Conservation (phyloP, 2,113 vertebrate genomes). For the Etheostoma cragini region DNA sequence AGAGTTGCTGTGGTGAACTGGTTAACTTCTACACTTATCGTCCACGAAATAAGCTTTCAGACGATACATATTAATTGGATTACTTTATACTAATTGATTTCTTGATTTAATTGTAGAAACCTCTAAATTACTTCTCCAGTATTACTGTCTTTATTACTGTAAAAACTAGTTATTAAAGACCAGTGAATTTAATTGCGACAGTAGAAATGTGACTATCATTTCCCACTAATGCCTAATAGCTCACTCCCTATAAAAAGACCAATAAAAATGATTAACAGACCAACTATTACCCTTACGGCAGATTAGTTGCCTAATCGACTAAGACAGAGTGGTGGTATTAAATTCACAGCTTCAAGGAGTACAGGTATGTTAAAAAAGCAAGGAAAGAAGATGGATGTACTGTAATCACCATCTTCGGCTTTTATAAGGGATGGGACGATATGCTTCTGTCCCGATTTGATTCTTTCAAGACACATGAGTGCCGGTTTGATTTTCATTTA, state of each 20-base stretch:
- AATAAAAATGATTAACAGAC: slow-evolving; percentile 49
- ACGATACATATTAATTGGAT: background rate
- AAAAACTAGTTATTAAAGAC: slow-evolving; percentile 40
- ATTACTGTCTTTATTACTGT: slow-evolving; percentile 31
- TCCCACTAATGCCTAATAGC: slow-evolving; percentile 31
- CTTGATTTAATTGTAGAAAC: slow-evolving; percentile 32
- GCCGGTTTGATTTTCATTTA: too few species aligned
- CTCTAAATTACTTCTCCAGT: background rate
- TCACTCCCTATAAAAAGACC: slow-evolving; percentile 37
- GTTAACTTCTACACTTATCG: background rate
- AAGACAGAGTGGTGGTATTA: slow-evolving; percentile 14
- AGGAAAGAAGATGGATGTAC: background rate
- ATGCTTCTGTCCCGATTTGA: too few species aligned
- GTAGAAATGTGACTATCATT: slow-evolving; percentile 18
- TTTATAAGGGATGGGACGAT: background rate
- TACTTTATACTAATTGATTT: slow-evolving; percentile 29
- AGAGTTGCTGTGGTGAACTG: background rate
- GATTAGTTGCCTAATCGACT: slow-evolving; percentile 47
- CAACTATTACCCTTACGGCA: slow-evolving; percentile 18
- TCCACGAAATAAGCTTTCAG: background rate
- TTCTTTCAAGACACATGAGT: too few species aligned
- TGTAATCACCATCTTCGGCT: slow-evolving; percentile 19
- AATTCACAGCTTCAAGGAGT: slow-evolving; percentile 10
- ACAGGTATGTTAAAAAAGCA: slow-evolving; percentile 14
- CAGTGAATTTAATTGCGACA: slow-evolving; percentile 25